A percentile compares a stretch with the other conserved stretches of the same genome.
phyloP scores from a whole-genome alignment of 64 coral and sea anemone genomes.

The Porites australiensis region DNA sequence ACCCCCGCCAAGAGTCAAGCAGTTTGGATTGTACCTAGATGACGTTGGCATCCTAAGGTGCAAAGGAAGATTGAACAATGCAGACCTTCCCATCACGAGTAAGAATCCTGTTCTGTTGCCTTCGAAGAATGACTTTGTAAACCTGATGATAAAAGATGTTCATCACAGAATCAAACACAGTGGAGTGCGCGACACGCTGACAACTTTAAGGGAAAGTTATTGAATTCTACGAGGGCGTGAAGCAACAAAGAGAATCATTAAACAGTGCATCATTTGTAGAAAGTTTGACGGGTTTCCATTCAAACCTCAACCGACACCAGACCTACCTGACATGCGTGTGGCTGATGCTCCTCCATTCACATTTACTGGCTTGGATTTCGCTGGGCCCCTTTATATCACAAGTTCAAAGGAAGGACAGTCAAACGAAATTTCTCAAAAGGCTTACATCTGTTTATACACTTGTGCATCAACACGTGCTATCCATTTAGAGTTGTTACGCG shows the following conservation, averaged over 20 bases:
- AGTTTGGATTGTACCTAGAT: conserved; percentile 36
- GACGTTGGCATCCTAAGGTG: conserved; percentile 15
- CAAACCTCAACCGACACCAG: neutral
- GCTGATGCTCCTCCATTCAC: neutral
- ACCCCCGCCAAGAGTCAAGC: conserved; percentile 5
- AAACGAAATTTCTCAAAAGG: too few relatives aligned
- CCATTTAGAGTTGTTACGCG: neutral
- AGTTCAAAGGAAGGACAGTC: neutral
- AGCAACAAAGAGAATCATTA: neutral
- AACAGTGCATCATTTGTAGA: neutral
- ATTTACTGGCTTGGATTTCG: conserved; percentile 4
- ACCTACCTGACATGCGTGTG: neutral
- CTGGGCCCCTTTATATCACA: conserved; percentile 17
- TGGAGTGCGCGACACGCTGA: conserved; percentile 46
- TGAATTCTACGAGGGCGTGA: conserved; percentile 31
- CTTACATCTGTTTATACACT: neutral
- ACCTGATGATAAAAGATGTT: conserved; percentile 12
- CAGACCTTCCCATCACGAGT: conserved; percentile 13
- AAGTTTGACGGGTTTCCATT: conserved; percentile 5
- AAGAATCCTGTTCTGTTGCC: conserved; percentile 55
- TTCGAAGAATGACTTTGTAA: neutral
- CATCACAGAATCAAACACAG: conserved; percentile 34
- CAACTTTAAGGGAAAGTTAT: conserved; percentile 30
- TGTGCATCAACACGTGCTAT: conserved; percentile 4
- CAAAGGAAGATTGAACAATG: conserved; percentile 48